Percentiles rank a stretch among this genome's conserved stretches.
These are phyloP conservation scores for Indri indri DNA, from an alignment of 2,113 vertebrate species.

Conservation along the genomic window DNA sequence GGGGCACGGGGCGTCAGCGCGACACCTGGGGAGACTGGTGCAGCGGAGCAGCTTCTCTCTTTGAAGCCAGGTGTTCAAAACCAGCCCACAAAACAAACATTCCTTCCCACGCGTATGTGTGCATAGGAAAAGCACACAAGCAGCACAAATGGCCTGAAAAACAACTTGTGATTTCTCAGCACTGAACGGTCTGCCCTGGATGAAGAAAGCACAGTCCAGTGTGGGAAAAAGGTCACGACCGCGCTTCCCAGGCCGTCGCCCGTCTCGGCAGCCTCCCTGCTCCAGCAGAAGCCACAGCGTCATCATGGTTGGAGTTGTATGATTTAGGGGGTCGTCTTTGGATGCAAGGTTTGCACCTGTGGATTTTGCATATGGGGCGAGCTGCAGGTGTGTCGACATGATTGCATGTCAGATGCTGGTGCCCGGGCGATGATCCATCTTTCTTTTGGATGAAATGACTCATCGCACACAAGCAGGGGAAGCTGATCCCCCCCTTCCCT, in stretches of 20 bases:
- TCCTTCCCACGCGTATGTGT: accelerated
- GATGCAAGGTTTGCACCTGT: neutral
- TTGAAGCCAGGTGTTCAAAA: accelerated
- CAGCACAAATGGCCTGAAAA: accelerated
- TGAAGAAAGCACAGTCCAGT: accelerated
- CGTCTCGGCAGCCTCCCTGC: neutral
- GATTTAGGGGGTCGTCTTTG: neutral
- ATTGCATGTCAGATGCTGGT: neutral
- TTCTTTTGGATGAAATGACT: neutral
- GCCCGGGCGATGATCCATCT: neutral
- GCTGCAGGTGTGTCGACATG: neutral
- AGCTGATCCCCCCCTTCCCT: neutral
- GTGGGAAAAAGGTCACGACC: accelerated
- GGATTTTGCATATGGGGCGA: neutral
- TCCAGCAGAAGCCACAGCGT: accelerated
- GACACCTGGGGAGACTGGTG: accelerated
- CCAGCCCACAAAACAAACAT: accelerated
- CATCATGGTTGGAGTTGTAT: accelerated
- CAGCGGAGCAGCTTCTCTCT: neutral
- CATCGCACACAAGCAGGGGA: accelerated
- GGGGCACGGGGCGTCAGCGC: too few relatives aligned
- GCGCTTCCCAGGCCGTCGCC: accelerated
- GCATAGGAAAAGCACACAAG: accelerated
- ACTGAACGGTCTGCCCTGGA: neutral
- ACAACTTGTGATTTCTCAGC: accelerated